Percentiles rank a stretch among this genome's conserved stretches.
Evolutionary conservation across 2,113 vertebrate genomes (phyloP).

Genomic region (Tinamus guttatus): DNA sequence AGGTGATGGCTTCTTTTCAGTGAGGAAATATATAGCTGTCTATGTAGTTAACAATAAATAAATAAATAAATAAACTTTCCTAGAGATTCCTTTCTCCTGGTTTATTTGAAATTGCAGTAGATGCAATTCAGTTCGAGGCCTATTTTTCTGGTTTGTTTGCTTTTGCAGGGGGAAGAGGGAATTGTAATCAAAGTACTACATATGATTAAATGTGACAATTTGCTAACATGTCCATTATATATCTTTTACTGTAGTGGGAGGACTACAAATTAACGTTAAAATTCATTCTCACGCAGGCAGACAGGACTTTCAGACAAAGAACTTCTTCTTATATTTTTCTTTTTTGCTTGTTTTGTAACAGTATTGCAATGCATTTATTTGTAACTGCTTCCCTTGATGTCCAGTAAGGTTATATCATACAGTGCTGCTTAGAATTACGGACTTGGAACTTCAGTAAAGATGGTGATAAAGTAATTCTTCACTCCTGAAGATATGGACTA

Average conservation of each 20-base stretch:
- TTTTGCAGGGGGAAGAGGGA: no score
- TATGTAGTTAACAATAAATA: background rate
- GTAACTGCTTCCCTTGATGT: background rate
- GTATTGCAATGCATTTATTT: background rate
- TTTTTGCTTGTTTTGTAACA: background rate
- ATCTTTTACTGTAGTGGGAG: background rate
- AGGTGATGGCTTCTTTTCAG: background rate
- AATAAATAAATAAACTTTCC: background rate
- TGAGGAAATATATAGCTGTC: background rate
- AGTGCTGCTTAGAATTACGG: background rate
- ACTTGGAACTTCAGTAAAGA: background rate
- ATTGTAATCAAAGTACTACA: background rate
- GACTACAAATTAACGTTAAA: background rate
- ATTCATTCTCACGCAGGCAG: background rate
- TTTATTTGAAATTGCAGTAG: background rate
- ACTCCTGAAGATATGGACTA: background rate
- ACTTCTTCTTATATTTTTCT: no score
- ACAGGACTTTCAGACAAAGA: background rate
- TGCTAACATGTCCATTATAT: background rate
- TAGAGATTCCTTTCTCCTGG: background rate
- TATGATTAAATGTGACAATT: background rate
- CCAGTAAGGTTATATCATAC: background rate
- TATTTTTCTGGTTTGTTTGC: background rate
- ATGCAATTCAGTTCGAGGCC: background rate
- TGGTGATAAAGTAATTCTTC: background rate